A percentile compares a stretch with the other conserved stretches of the same genome.
phyloP scores from a whole-genome alignment of 2,888 invertebrate genomes.

The Dichetophora obliterata region DNA sequence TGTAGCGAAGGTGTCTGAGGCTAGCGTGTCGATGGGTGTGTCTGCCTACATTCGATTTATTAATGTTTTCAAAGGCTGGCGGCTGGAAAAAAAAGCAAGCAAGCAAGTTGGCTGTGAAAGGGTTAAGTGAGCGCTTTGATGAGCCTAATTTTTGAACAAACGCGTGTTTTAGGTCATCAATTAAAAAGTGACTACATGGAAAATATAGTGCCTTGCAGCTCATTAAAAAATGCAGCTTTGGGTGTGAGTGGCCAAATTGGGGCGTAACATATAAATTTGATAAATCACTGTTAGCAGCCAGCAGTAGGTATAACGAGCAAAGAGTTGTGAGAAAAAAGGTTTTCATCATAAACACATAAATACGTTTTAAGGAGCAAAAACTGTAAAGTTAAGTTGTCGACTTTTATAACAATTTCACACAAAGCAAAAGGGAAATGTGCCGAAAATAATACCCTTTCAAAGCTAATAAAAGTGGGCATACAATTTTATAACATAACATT shows the following conservation, averaged over 20 bases:
- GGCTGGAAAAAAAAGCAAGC: background rate
- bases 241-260: conserved; percentile 14
- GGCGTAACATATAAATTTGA: conserved; percentile 45
- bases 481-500: conserved; percentile 22
- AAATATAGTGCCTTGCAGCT: conserved; percentile 43
- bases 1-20: background rate
- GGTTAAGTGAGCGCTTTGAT: conserved; percentile 23
- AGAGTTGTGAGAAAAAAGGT: conserved; percentile 9
- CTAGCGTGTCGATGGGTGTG: conserved; percentile 14
- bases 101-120: conserved; percentile 8
- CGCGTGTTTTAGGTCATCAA: conserved; percentile 47
- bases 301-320: background rate
- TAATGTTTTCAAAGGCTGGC: conserved; percentile 4
- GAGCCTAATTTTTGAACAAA: background rate
- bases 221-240: conserved; percentile 49
- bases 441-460: conserved; percentile 26
- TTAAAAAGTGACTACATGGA: conserved; percentile 45
- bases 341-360: background rate
- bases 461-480: conserved; percentile 7
- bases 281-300: conserved; percentile 14
- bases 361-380: too few species aligned
- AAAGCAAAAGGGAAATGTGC: background rate
- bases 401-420: too few species aligned
- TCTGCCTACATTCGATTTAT: background rate
- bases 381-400: too few species aligned